Percentiles rank a stretch among this genome's conserved stretches.
Conservation (phyloP, 2,888 invertebrate species). For the Temnothorax ravouxi region DNA sequence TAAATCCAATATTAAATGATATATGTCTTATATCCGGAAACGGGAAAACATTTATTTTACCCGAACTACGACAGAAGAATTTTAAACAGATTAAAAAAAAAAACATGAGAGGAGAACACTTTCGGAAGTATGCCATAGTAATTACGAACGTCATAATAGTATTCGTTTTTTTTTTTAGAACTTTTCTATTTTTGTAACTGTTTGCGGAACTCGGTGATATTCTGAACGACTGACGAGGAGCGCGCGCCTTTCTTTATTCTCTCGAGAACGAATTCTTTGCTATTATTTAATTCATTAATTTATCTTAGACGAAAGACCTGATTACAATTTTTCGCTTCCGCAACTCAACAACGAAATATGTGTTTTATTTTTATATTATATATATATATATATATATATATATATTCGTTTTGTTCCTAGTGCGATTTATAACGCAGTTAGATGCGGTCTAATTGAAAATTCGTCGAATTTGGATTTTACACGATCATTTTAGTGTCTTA, state of each 20-base stretch:
- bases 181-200: slow-evolving; percentile 29
- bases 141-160: slow-evolving; percentile 13
- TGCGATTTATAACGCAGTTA: slow-evolving; percentile 28
- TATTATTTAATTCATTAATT: slow-evolving; percentile 32
- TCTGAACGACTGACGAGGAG: slow-evolving; percentile 20
- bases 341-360: slow-evolving; percentile 35
- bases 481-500: slow-evolving; percentile 26
- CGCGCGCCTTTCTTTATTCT: slow-evolving; percentile 34
- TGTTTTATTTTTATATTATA: slow-evolving; percentile 51
- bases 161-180: slow-evolving; percentile 17
- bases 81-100: neutral
- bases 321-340: slow-evolving; percentile 16
- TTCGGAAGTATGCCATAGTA: slow-evolving; percentile 35
- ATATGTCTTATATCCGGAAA: slow-evolving; percentile 7
- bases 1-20: slow-evolving; percentile 10
- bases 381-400: slow-evolving; percentile 15
- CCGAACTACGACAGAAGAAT: neutral
- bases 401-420: slow-evolving; percentile 44
- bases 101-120: neutral
- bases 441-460: slow-evolving; percentile 26
- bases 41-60: slow-evolving; percentile 1
- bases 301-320: neutral
- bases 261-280: slow-evolving; percentile 6
- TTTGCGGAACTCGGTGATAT: slow-evolving; percentile 33
- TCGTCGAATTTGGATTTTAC: slow-evolving; percentile 21